Evolutionary conservation across 2,888 invertebrate species (phyloP).

Genomic region (Dioctria rufipes): DNA sequence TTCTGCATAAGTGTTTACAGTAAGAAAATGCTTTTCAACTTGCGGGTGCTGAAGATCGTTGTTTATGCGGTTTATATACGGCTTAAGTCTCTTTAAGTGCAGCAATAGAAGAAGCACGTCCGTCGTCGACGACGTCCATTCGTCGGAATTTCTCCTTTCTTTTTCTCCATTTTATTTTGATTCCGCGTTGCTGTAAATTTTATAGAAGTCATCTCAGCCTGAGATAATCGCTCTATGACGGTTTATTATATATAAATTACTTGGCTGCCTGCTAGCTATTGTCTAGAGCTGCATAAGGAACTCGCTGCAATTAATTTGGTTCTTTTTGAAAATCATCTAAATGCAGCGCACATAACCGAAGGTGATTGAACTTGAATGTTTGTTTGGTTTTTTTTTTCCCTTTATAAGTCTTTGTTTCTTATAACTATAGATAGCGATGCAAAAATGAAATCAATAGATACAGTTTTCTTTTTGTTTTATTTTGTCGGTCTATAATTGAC

Average conservation of each 20-base stretch:
- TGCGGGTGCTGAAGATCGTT: constrained; percentile 28
- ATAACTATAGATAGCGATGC: too few species aligned
- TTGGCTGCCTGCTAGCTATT: constrained; percentile 21
- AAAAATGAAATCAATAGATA: too few species aligned
- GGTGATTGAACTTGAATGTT: constrained; percentile 29
- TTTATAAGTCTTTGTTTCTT: too few species aligned
- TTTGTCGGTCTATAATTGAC: too few species aligned
- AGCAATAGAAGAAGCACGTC: constrained; percentile 9
- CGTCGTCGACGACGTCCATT: constrained; percentile 8
- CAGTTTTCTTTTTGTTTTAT: too few species aligned
- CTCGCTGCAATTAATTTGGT: constrained; percentile 32
- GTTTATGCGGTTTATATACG: constrained; percentile 18
- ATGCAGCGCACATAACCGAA: constrained; percentile 21
- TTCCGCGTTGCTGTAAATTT: constrained; percentile 34
- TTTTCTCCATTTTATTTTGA: constrained; percentile 23
- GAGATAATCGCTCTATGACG: constrained; percentile 38
- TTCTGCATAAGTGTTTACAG: background rate
- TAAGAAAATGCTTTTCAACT: constrained; percentile 8
- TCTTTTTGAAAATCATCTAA: constrained; percentile 32
- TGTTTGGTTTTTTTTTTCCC: too few species aligned
- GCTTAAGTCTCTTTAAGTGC: constrained; percentile 1
- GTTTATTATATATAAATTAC: constrained; percentile 48
- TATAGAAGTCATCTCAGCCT: constrained; percentile 32
- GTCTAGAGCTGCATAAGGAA: constrained; percentile 43
- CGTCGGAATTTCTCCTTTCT: constrained; percentile 41